These are phyloP conservation scores for Hiodon alosoides DNA, from an alignment of 2,113 vertebrate genomes.

Conservation along the genomic window DNA sequence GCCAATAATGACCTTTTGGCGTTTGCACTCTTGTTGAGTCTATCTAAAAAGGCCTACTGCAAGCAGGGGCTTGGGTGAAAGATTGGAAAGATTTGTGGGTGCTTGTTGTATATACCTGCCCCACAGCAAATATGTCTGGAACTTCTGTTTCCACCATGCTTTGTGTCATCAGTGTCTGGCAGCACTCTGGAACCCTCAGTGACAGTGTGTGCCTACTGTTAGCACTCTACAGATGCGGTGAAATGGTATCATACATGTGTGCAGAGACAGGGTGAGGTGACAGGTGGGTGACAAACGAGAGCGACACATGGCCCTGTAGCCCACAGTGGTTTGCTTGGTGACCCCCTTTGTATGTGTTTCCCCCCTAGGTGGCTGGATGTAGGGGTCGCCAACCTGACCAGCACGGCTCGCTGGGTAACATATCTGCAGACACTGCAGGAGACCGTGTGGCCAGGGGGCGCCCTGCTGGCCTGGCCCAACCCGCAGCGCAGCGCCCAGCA, in stretches of 20 bases:
- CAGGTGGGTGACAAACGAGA: no score
- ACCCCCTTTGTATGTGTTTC: background rate
- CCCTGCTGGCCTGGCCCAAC: conserved; percentile 66
- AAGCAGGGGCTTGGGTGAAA: background rate
- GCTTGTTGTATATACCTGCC: background rate
- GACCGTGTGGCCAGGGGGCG: conserved; percentile 85
- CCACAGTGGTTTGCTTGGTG: background rate
- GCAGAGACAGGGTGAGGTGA: no score
- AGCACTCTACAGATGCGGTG: no score
- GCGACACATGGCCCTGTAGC: no score
- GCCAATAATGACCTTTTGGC: background rate
- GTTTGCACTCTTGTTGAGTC: conserved; percentile 1
- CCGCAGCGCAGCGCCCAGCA: conserved; percentile 70
- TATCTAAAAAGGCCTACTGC: background rate
- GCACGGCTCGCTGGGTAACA: conserved; percentile 81
- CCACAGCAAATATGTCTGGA: no score
- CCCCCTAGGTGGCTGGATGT: conserved; percentile 84
- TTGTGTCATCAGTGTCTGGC: no score
- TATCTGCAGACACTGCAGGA: conserved; percentile 84
- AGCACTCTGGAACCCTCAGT: no score
- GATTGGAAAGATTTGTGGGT: background rate
- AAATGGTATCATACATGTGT: no score
- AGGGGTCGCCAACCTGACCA: conserved; percentile 77
- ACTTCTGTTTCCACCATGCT: no score
- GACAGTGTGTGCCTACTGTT: no score